These are phyloP conservation scores for Carduelis carduelis DNA, from an alignment of 2,797 vertebrate genomes.

Conservation along the genomic window DNA sequence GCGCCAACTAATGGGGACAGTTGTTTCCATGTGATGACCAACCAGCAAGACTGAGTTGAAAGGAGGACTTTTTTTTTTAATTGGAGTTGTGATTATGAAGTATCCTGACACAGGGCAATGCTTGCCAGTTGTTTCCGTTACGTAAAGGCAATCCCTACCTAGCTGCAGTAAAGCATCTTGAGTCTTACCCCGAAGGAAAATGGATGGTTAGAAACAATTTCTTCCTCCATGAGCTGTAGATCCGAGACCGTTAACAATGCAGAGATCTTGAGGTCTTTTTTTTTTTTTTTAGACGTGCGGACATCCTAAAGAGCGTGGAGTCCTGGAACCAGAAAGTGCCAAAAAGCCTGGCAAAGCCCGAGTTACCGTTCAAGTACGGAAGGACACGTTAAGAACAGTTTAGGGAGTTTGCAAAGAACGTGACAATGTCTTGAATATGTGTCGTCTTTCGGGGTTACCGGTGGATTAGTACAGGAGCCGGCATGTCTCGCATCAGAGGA, in stretches of 20 bases:
- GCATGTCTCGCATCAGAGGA: not conserved
- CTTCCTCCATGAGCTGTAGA: not conserved
- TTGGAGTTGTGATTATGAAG: not conserved
- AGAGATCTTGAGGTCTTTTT: not conserved
- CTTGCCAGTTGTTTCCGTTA: not conserved
- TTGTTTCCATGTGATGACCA: not conserved
- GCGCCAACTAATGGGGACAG: not conserved
- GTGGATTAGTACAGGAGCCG: not conserved
- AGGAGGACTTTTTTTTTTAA: not conserved
- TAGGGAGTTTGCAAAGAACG: slow-evolving; percentile 21
- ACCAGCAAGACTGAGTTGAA: not conserved
- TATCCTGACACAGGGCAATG: not conserved
- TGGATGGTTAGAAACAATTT: not conserved
- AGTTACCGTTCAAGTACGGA: not conserved
- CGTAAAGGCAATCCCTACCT: not conserved
- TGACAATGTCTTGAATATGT: not conserved
- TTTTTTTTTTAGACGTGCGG: not conserved
- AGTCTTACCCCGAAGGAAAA: not conserved
- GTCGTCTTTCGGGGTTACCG: not conserved
- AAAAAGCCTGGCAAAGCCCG: not conserved
- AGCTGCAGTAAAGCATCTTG: not conserved
- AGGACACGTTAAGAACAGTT: not conserved
- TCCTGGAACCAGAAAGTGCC: not conserved
- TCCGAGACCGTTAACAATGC: not conserved
- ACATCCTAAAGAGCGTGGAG: not conserved